phyloP scores from a whole-genome alignment of 2,888 invertebrate genomes.

The Carabus problematicus region DNA sequence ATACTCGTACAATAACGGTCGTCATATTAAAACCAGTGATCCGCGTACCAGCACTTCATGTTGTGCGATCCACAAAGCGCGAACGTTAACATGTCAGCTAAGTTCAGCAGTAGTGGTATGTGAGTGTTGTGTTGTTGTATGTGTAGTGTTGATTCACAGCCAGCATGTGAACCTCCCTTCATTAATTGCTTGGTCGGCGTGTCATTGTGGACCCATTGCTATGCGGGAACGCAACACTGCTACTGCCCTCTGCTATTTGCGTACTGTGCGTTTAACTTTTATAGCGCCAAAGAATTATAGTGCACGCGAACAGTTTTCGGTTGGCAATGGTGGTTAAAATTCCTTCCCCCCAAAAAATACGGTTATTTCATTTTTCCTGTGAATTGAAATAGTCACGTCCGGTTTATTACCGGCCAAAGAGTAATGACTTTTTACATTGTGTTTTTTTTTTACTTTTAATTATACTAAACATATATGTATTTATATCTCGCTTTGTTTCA shows the following conservation, averaged over 20 bases:
- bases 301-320: slow-evolving; percentile 29
- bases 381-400: too few species aligned
- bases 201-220: not conserved
- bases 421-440: too few species aligned
- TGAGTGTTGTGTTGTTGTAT: not conserved
- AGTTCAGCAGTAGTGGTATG: too few species aligned
- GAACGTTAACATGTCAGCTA: too few species aligned
- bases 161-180: slow-evolving; percentile 22
- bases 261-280: slow-evolving; percentile 36
- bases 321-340: slow-evolving; percentile 23
- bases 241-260: slow-evolving; percentile 32
- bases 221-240: not conserved
- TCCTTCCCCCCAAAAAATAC: slow-evolving; percentile 26
- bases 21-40: slow-evolving; percentile 1
- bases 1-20: slow-evolving; percentile 15
- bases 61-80: too few species aligned
- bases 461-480: too few species aligned
- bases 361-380: slow-evolving; percentile 22
- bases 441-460: too few species aligned
- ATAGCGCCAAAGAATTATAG: slow-evolving; percentile 32
- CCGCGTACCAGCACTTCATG: not conserved
- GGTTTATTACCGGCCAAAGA: too few species aligned
- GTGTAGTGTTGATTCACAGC: slow-evolving; percentile 19
- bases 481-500: too few species aligned
- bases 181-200: slow-evolving; percentile 19